Evolutionary conservation across 2,113 vertebrate species (phyloP), one percentile per base, ranked within the genome.

Genomic region (Rhabdomys dilectus): DNA sequence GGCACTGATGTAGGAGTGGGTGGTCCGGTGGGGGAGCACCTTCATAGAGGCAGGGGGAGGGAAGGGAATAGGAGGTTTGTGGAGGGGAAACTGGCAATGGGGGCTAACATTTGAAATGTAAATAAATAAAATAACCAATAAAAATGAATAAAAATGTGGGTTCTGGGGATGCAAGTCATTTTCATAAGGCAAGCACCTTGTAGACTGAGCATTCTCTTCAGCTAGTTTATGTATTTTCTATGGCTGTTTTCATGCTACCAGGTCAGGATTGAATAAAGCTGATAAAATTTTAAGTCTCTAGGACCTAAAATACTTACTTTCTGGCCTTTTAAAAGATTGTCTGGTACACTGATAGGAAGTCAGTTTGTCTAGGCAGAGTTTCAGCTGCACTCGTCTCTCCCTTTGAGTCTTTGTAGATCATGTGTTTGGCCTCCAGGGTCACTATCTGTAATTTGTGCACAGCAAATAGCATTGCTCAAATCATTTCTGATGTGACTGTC

Each of bases 401-500:
- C 31, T 72, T 53, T 12, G 7, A 5, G 6, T 68, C 62, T 36
- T 42, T 56, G 7, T 72, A 34, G 85, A 29, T 36, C 72, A 4
- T 31, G 64, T 36, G 1, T 56, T 92, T 88, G 60, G 42, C 24
- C 24, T 51, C 51, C n/a, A 77, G 53, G 3, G 29, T 13, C 36
- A 36, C n/a, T 76, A 0, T 2, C 1, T 26, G 7, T 3, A 3
- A n/a, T 12, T 4, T 58, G 31, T 88, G 36, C 19, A 10, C 42
- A 8, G 17, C 2, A 77, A 26, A 13, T 7, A 16, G 2, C 12
- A 16, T 39, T 77, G 26, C 51, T 77, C 66, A 51, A 11, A 66
- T 9, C 77, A 24, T 36, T 84, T 29, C n/a, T 21, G n/a, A 3
- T 9, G 11, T 36, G 58, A 45, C 19, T 17, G 26, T 81, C 19